Evolutionary conservation across 2,113 vertebrate genomes (phyloP).

Genomic region (Sporophila hypoxantha): DNA sequence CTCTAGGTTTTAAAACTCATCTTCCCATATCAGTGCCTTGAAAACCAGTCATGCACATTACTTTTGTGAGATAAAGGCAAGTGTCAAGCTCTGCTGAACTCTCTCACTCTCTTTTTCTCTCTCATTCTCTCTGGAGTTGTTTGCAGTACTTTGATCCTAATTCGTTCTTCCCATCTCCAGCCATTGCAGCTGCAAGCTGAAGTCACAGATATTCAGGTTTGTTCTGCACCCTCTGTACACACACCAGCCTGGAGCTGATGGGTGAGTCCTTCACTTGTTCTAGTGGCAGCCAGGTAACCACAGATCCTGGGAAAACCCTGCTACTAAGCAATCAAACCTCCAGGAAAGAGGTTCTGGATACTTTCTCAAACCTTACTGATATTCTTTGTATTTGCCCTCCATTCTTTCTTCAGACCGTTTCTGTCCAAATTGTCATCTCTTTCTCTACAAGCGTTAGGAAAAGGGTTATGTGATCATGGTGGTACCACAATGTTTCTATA

Average conservation of each 20-base stretch:
- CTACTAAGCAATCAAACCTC: not conserved
- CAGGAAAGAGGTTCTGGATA: not conserved
- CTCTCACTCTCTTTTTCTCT: not conserved
- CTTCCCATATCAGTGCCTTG: not conserved
- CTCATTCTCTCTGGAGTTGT: not conserved
- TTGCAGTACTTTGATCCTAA: not conserved
- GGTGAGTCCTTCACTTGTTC: not conserved
- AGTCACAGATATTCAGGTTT: not conserved
- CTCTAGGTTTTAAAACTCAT: conserved; percentile 52
- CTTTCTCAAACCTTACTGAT: not conserved
- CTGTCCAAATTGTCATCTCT: not conserved
- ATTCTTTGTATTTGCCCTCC: not conserved
- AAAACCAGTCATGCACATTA: not conserved
- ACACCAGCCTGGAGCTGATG: not conserved
- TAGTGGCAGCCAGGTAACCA: not conserved
- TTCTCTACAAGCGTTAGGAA: not conserved
- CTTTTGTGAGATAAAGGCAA: conserved; percentile 14
- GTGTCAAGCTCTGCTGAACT: not conserved
- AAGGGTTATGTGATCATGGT: not conserved
- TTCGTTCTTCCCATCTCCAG: not conserved
- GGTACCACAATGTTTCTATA: not conserved
- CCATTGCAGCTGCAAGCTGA: not conserved
- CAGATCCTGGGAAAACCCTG: not conserved
- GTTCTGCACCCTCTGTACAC: not conserved
- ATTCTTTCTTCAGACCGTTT: not conserved